Conservation (phyloP, 2,888 invertebrate species). For the Mamestra brassicae region DNA sequence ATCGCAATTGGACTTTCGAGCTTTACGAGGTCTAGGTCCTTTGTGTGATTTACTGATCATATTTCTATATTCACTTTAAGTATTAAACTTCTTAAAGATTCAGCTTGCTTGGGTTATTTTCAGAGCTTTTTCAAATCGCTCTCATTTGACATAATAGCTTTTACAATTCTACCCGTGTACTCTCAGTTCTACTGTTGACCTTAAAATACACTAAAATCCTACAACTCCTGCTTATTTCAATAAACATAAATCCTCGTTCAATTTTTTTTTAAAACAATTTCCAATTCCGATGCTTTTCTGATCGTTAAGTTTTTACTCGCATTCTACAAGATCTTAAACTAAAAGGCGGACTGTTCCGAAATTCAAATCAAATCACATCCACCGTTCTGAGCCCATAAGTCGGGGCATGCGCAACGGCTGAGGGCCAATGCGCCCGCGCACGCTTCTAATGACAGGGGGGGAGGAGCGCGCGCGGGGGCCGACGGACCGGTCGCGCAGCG, state of each 20-base stretch:
- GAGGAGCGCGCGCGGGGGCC: conserved; percentile 73
- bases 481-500: conserved; percentile 82
- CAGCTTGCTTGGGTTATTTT: conserved; percentile 3
- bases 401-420: conserved; percentile 78
- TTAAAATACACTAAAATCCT: conserved; percentile 35
- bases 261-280: conserved; percentile 47
- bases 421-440: conserved; percentile 90
- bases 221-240: conserved; percentile 39
- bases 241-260: conserved; percentile 47
- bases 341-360: conserved; percentile 67
- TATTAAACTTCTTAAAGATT: conserved; percentile 19
- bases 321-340: conserved; percentile 59
- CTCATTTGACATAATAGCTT: neutral
- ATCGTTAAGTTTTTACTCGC: conserved; percentile 64
- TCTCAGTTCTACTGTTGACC: neutral
- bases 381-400: conserved; percentile 76
- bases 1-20: conserved; percentile 45
- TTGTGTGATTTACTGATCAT: conserved; percentile 43
- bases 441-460: conserved; percentile 87
- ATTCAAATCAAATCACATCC: conserved; percentile 78
- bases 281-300: conserved; percentile 60
- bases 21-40: conserved; percentile 51
- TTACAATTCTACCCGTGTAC: neutral
- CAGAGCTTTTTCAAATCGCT: conserved; percentile 1
- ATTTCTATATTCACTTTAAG: conserved; percentile 42